phyloP scores from a whole-genome alignment of 1,140 invertebrate species.

The Thaumatotibia leucotreta region DNA sequence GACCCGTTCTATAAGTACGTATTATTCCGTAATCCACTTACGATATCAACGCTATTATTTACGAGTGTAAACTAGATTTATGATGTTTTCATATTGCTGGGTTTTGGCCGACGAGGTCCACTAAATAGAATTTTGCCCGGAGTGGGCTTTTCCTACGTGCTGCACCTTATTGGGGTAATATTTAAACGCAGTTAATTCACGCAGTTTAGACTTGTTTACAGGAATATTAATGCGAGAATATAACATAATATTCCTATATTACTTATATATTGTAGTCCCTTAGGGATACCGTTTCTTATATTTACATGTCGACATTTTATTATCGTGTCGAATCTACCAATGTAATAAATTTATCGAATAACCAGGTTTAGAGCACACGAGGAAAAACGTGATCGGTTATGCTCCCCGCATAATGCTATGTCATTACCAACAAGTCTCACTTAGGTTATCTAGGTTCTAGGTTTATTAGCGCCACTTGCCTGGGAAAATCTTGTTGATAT shows the following conservation, averaged over 20 bases:
- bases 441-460: background rate
- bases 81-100: background rate
- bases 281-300: too few species aligned
- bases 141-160: too few species aligned
- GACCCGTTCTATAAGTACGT: slow-evolving; percentile 70
- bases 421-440: background rate
- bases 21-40: slow-evolving; percentile 1
- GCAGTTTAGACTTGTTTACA: too few species aligned
- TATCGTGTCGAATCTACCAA: background rate
- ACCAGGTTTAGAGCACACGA: background rate
- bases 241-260: too few species aligned
- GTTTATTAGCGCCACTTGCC: background rate
- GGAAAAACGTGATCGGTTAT: background rate
- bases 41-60: background rate
- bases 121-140: too few species aligned
- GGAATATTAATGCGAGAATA: too few species aligned
- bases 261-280: too few species aligned
- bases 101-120: background rate
- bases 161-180: too few species aligned
- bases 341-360: background rate
- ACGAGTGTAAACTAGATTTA: background rate
- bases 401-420: background rate
- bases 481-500: too few species aligned
- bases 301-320: too few species aligned
- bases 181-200: too few species aligned